Conservation (phyloP, 2,113 vertebrate genomes). For the Lonchura striata region DNA sequence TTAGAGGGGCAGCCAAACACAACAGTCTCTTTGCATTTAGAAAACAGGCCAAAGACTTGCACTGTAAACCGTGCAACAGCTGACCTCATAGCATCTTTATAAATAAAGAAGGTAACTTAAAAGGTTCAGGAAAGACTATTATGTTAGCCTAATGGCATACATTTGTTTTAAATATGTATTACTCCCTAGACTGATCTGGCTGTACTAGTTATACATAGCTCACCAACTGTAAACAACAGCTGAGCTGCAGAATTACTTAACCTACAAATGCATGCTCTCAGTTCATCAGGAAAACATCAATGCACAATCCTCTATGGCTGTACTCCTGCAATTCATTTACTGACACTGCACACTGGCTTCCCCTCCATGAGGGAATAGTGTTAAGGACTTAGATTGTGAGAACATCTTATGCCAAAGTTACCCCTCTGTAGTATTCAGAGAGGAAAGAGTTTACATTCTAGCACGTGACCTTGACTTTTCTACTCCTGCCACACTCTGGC, state of each 20-base stretch:
- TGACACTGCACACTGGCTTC: not conserved
- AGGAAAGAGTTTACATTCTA: not conserved
- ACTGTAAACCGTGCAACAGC: not conserved
- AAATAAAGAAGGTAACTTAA: not conserved
- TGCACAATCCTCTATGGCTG: not conserved
- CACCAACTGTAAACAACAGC: conserved; percentile 20
- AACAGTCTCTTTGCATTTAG: not conserved
- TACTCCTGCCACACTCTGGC: not conserved
- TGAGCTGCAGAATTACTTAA: conserved; percentile 15
- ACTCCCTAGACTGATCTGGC: not conserved
- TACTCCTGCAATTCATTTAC: not conserved
- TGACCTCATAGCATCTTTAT: not conserved
- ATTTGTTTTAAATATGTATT: not conserved
- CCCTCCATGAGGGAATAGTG: not conserved
- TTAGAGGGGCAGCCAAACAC: not conserved
- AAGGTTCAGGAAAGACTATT: not conserved
- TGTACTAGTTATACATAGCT: conserved; percentile 19
- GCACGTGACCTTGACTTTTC: conserved; percentile 32
- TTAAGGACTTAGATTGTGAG: not conserved
- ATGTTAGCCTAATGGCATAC: not conserved
- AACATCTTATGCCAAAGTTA: not conserved
- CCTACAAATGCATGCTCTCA: not conserved
- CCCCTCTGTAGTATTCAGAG: not conserved
- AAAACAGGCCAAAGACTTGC: not conserved
- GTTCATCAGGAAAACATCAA: not conserved